Percentiles rank a stretch among this genome's conserved stretches.
Evolutionary conservation across 1,140 invertebrate genomes (phyloP).

Genomic region (Tetragnatha versicolor): DNA sequence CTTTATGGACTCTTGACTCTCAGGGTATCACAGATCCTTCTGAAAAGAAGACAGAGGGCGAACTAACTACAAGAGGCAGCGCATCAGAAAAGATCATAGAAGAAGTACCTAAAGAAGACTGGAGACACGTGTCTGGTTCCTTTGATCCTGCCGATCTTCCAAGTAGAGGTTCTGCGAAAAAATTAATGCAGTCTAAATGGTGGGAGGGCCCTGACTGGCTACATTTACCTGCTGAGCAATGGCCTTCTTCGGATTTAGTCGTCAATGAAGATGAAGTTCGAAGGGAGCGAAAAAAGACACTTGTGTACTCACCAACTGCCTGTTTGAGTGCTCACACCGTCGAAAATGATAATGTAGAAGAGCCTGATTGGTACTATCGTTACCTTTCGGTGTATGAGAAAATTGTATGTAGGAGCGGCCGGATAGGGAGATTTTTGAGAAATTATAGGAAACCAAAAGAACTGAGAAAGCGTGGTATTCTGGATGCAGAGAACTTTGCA

Average conservation of each 20-base stretch:
- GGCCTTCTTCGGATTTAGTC: conserved; percentile 17
- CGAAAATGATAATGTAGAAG: no score
- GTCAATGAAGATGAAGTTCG: conserved; percentile 33
- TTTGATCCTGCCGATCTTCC: not conserved
- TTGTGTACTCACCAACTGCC: not conserved
- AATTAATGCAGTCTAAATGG: no score
- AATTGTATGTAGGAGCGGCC: no score
- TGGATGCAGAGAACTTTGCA: no score
- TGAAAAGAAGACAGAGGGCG: not conserved
- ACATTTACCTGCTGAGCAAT: conserved; percentile 6
- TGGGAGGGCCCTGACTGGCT: not conserved
- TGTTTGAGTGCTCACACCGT: conserved; percentile 7
- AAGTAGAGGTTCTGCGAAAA: not conserved
- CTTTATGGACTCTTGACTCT: not conserved
- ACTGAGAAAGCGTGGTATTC: no score
- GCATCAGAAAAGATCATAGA: not conserved
- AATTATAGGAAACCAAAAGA: no score
- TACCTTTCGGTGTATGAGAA: no score
- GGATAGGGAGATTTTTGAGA: no score
- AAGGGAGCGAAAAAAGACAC: conserved; percentile 28
- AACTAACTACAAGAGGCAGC: not conserved
- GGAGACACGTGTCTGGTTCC: conserved; percentile 4
- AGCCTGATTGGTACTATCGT: no score
- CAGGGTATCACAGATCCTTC: not conserved
- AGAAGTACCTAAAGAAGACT: not conserved